Evolutionary conservation across 2,113 vertebrate species (phyloP), one percentile per base, ranked within the genome.

Genomic region (Nerophis ophidion): DNA sequence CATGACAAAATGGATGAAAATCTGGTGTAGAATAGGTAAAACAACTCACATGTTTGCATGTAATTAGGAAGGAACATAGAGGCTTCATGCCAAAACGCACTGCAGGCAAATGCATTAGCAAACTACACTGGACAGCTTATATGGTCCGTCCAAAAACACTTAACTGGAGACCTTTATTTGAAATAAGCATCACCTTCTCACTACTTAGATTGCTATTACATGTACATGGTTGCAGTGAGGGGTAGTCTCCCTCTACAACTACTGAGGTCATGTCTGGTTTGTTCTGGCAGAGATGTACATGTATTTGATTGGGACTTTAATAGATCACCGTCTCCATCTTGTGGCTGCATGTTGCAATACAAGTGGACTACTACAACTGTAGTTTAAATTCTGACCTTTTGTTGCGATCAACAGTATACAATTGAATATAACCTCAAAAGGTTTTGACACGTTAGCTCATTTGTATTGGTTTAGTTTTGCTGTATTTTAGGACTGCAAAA

Each of bases 251-350:
- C 48, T 16, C 35, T 7, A 35, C 19, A 8, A 46, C 38, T 1
- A 15, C n/a, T 53, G 19, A 16, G 47, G 5, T 48, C 46, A 14
- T 13, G 49, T 50, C 26, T 19, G 38, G 0, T 44, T 3, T 44
- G 40, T 44, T 44, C 4, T 2, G 12, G 12, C 40, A 44, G 40
- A 38, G 36, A 44, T 11, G 40, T 40, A 5, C 26, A 44, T 12
- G 40, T 3, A 44, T 1, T 9, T 33, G 19, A 5, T 13, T 4
- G 33, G 36, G 35, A 2, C 36, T 54, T 45, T 57, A 69, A 63
- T 46, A 36, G 48, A 61, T 17, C 57, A 63, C 46, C 71, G 69
- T 65, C 63, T 51, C 84, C 81, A 79, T 76, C 82, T 86, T 75
- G 74, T 82, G 84, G 77, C 65, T 19, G 16, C 1, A 34, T 45